Evolutionary conservation across 2,888 invertebrate genomes (phyloP).

Genomic region (Lasioglossum vierecki): DNA sequence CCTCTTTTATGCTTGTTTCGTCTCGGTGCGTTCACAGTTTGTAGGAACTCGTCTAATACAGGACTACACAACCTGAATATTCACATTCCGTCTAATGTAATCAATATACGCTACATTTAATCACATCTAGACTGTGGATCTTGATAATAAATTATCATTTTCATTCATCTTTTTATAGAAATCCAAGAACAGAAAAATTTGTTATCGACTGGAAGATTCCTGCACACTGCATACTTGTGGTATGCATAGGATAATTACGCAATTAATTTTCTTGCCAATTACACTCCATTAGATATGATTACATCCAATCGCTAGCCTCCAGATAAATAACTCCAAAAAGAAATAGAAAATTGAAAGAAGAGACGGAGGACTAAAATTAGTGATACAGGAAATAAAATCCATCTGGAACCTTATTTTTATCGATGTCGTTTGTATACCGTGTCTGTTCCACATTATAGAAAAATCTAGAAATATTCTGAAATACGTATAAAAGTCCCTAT

Average conservation of each 20-base stretch:
- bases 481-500: no score
- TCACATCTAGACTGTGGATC: no score
- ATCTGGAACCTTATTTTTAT: no score
- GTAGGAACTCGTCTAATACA: neutral
- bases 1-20: neutral
- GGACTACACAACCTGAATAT: neutral
- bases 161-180: neutral
- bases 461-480: no score
- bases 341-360: neutral
- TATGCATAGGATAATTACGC: neutral
- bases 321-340: neutral
- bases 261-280: conserved; percentile 5
- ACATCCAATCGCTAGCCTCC: neutral
- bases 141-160: neutral
- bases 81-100: neutral
- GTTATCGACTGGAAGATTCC: neutral
- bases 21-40: neutral
- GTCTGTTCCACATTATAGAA: no score
- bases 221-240: neutral
- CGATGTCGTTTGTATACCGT: no score
- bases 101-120: conserved; percentile 1
- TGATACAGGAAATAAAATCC: neutral
- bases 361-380: no score
- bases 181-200: neutral
- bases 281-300: neutral